Base-by-base conservation (phyloP, 1,140 invertebrate species). In the Drosophila ogumai region DNA sequence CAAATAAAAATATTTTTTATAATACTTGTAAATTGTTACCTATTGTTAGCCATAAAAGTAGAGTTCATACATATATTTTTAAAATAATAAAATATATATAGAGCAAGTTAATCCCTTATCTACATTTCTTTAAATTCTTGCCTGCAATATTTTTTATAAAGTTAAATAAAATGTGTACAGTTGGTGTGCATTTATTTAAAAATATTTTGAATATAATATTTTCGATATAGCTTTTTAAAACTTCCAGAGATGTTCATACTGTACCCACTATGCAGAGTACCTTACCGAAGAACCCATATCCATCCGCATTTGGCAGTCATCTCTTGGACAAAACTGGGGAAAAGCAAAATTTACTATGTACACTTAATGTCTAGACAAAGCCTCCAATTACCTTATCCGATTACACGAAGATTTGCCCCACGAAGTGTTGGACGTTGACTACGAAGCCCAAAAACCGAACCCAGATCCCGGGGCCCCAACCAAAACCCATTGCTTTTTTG, bases 341-440 rank as follows among this genome's bases (percentile, higher is more conserved):
- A 68, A 80, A 81, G 84, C 77, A 67, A 90, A 90, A 88, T 85
- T 81, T 90, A 85, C 81, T 90, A 90, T 92, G 87, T 92, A 87
- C 91, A 90, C 91, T 91, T 92, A 92, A 91, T 92, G 91, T 92
- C 91, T 92, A 92, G 91, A 92, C 91, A 92, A 92, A 92, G 91
- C 86, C 91, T 92, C 91, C 91, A 92, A 92, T 92, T 92, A 92
- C 91, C 91, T 92, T 91, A 92, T 92, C 91, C 91, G 91, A 92
- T 92, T 92, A 92, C 91, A 91, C 59, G 82, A 91, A 92, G 91
- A 91, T 92, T 91, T 90, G 75, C 68, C 66, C 80, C 67, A 69
- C 69, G 59, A 84, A 90, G 82, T 87, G 78, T 82, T 81, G 68
- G 57, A 63, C 64, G 50, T 60, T 80, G 71, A 63, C 61, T 56